A percentile compares a stretch with the other conserved stretches of the same genome.
These are phyloP conservation scores for Characodon lateralis DNA, from an alignment of 2,797 vertebrate species.

Conservation along the genomic window DNA sequence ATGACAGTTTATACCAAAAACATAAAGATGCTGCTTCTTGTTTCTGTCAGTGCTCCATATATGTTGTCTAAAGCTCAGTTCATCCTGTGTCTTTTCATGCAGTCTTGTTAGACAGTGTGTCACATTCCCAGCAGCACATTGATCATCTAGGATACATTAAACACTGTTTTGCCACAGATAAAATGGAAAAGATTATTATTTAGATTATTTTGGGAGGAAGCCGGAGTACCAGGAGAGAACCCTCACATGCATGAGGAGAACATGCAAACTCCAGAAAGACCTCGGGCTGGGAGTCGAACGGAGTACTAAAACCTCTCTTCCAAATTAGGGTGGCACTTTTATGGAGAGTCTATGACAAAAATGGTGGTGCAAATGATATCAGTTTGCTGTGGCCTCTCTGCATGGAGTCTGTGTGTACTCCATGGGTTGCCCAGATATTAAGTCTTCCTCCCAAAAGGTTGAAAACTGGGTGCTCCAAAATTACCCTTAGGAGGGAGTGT, in stretches of 20 bases:
- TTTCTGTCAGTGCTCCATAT: background rate
- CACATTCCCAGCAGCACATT: background rate
- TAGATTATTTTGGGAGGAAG: no score
- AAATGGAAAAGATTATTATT: background rate
- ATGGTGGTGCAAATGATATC: background rate
- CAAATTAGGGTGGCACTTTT: background rate
- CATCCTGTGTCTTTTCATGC: no score
- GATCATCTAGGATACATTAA: background rate
- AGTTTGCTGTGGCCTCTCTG: background rate
- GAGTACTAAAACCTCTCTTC: background rate
- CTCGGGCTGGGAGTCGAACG: no score
- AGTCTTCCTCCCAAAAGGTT: background rate
- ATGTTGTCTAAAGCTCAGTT: background rate
- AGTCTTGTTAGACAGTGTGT: background rate
- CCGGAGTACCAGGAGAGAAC: no score
- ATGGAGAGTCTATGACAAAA: background rate
- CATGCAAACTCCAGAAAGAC: no score
- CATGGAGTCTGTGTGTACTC: background rate
- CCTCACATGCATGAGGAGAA: no score
- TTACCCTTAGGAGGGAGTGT: background rate
- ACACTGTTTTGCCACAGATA: background rate
- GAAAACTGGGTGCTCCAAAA: background rate
- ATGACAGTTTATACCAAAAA: background rate
- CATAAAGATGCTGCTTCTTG: background rate
- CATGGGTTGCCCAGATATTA: background rate